Conservation (phyloP, 1,140 invertebrate genomes). For the Microplitis mediator region DNA sequence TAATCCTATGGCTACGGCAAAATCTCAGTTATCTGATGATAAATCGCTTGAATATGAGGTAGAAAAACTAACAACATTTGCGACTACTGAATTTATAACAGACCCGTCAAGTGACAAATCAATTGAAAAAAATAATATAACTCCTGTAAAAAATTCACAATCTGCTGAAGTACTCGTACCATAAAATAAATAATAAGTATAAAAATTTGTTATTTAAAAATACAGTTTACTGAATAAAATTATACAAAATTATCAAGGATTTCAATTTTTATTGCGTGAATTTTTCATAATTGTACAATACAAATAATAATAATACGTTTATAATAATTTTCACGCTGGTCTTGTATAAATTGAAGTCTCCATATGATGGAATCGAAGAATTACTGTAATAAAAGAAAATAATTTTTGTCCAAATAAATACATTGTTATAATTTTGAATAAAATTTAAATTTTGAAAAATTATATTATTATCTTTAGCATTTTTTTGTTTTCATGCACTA, state of each 20-base stretch:
- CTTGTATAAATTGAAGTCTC: slow-evolving; percentile 41
- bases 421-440: slow-evolving; percentile 24
- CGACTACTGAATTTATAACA: no score
- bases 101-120: no score
- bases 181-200: slow-evolving; percentile 9
- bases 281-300: slow-evolving; percentile 45
- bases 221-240: slow-evolving; percentile 1
- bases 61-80: not conserved
- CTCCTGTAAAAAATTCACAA: not conserved
- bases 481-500: not conserved
- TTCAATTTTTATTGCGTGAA: slow-evolving; percentile 43
- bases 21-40: no score
- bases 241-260: not conserved
- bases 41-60: not conserved
- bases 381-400: slow-evolving; percentile 54
- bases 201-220: not conserved
- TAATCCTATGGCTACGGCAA: not conserved
- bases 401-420: slow-evolving; percentile 34
- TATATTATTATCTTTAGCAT: slow-evolving; percentile 17
- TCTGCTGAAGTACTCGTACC: slow-evolving; percentile 20
- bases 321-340: slow-evolving; percentile 50
- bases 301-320: slow-evolving; percentile 40
- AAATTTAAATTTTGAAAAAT: slow-evolving; percentile 24
- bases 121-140: slow-evolving; percentile 14
- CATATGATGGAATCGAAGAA: slow-evolving; percentile 38